These are phyloP conservation scores for Microctonus aethiopoides DNA, from an alignment of 2,888 invertebrate genomes.

Conservation along the genomic window DNA sequence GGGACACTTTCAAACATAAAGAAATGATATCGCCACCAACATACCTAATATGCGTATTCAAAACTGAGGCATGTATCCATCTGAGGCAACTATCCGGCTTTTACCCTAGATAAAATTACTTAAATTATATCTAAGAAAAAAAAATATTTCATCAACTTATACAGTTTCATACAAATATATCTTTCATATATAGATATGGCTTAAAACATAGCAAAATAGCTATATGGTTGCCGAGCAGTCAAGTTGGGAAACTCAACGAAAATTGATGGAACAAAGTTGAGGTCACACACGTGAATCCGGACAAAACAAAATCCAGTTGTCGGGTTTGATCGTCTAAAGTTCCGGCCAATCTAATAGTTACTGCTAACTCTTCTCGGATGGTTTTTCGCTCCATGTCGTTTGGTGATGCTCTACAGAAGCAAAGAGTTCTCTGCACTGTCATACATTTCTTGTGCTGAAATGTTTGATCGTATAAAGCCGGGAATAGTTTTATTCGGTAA, in stretches of 20 bases:
- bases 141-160: too few relatives aligned
- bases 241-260: background rate
- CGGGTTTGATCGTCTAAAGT: constrained; percentile 18
- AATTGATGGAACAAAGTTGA: background rate
- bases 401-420: background rate
- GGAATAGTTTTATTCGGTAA: background rate
- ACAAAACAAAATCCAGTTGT: background rate
- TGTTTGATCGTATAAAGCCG: constrained; percentile 5
- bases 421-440: background rate
- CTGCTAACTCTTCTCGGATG: background rate
- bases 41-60: too few relatives aligned
- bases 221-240: too few relatives aligned
- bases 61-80: too few relatives aligned
- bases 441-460: background rate
- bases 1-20: too few relatives aligned
- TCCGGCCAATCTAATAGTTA: constrained; percentile 11
- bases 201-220: too few relatives aligned
- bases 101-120: too few relatives aligned
- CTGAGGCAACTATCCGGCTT: too few relatives aligned
- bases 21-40: too few relatives aligned
- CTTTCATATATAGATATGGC: too few relatives aligned
- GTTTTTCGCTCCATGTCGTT: background rate
- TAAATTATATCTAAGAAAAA: too few relatives aligned
- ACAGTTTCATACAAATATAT: too few relatives aligned
- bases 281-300: background rate